Percentiles rank a stretch among this genome's conserved stretches.
Conservation (phyloP, 2,113 vertebrate genomes). For the Pimephales promelas region DNA sequence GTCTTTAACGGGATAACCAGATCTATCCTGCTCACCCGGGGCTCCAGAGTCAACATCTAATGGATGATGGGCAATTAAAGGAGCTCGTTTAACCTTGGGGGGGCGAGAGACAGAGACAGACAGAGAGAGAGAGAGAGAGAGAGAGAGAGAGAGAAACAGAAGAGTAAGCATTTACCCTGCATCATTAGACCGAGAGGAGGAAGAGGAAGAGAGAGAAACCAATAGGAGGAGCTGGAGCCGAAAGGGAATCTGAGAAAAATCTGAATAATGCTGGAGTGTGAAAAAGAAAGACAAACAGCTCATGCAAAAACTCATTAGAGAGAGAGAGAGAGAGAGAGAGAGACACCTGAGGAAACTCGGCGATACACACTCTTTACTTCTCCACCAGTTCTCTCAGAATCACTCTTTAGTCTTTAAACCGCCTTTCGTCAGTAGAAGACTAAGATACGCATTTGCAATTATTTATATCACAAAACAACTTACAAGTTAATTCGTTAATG, state of each 20-base stretch:
- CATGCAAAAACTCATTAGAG: background rate
- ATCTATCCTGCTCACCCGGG: constrained; percentile 52
- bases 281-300: background rate
- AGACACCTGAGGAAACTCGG: background rate
- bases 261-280: background rate
- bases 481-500: too few species aligned
- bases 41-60: constrained; percentile 67
- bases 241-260: constrained; percentile 28
- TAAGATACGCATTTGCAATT: background rate
- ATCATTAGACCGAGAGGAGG: constrained; percentile 60
- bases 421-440: too few species aligned
- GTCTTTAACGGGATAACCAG: constrained; percentile 63
- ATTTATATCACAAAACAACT: background rate
- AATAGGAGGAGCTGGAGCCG: background rate
- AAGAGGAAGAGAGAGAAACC: background rate
- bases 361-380: too few species aligned
- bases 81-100: constrained; percentile 65
- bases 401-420: too few species aligned
- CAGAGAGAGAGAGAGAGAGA: background rate
- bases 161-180: constrained; percentile 66
- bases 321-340: too few species aligned
- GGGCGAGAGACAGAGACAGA: too few species aligned
- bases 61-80: constrained; percentile 75
- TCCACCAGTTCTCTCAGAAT: too few species aligned
- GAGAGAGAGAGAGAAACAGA: background rate